A percentile compares a stretch with the other conserved stretches of the same genome.
phyloP scores from a whole-genome alignment of 1,140 invertebrate genomes.

The Sycobia sp. region DNA sequence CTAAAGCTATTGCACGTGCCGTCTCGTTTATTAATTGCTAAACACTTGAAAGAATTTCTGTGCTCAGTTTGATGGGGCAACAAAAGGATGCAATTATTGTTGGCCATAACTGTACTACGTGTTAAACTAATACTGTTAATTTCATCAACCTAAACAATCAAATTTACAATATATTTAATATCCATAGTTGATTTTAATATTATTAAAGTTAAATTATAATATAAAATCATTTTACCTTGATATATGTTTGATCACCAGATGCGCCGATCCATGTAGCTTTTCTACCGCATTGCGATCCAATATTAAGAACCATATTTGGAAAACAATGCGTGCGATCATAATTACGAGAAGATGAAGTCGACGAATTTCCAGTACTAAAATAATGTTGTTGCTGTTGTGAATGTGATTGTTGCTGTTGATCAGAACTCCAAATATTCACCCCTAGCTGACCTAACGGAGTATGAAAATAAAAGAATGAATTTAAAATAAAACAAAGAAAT shows the following conservation, averaged over 20 bases:
- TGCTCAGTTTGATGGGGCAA: constrained; percentile 72
- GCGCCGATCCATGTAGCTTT: constrained; percentile 93
- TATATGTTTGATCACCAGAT: constrained; percentile 92
- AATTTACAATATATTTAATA: background rate
- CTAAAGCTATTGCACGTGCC: constrained; percentile 83
- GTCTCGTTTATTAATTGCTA: constrained; percentile 84
- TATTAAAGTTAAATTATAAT: no score
- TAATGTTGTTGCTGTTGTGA: background rate
- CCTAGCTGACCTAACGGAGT: constrained; percentile 90
- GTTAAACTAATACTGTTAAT: constrained; percentile 88
- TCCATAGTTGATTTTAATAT: constrained; percentile 1
- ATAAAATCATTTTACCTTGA: constrained; percentile 67
- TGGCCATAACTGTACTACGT: constrained; percentile 86
- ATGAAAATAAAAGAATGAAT: no score
- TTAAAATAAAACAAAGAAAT: background rate
- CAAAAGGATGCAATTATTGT: constrained; percentile 80
- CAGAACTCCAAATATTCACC: constrained; percentile 61
- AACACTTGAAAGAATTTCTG: constrained; percentile 74
- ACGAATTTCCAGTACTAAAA: background rate
- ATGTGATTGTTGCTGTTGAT: constrained; percentile 14
- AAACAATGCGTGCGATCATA: constrained; percentile 67
- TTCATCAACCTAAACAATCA: constrained; percentile 71
- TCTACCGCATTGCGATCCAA: constrained; percentile 77
- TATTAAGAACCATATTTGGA: constrained; percentile 79
- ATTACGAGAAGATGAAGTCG: constrained; percentile 40